Evolutionary conservation across 1,140 invertebrate genomes (phyloP).

Genomic region (Saccostrea echinata): DNA sequence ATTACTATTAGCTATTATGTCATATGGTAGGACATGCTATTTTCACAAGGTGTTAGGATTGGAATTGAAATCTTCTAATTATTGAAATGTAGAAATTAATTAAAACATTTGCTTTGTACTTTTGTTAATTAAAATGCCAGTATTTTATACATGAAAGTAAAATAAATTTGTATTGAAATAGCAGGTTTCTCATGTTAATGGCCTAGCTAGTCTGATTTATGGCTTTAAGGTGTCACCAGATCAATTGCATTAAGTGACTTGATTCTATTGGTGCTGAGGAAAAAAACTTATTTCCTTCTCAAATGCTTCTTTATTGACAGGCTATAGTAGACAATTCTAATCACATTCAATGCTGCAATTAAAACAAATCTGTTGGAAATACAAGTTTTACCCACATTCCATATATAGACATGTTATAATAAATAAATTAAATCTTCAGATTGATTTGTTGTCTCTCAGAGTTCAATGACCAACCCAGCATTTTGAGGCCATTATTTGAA

Average conservation of each 20-base stretch:
- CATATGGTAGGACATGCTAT: background rate
- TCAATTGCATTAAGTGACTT: constrained; percentile 13
- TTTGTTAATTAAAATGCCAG: background rate
- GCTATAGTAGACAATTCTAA: background rate
- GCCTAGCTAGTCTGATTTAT: background rate
- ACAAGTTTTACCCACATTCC: constrained; percentile 10
- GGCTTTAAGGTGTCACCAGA: background rate
- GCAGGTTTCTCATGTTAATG: constrained; percentile 11
- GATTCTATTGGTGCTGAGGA: constrained; percentile 36
- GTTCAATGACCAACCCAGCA: background rate
- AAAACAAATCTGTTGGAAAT: no score
- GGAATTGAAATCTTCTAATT: constrained; percentile 15
- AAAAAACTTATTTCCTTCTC: constrained; percentile 1
- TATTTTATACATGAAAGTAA: background rate
- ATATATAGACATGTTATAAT: background rate
- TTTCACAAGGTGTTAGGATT: background rate
- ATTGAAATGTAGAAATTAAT: constrained; percentile 21
- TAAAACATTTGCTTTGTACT: constrained; percentile 25
- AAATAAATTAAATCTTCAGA: background rate
- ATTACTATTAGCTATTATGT: background rate
- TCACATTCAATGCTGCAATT: background rate
- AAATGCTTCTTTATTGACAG: constrained; percentile 18
- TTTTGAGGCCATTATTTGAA: no score
- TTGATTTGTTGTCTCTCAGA: background rate
- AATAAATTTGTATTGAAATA: constrained; percentile 34